Base-by-base conservation (phyloP, 2,113 vertebrate genomes). In the Psittacus erithacus region DNA sequence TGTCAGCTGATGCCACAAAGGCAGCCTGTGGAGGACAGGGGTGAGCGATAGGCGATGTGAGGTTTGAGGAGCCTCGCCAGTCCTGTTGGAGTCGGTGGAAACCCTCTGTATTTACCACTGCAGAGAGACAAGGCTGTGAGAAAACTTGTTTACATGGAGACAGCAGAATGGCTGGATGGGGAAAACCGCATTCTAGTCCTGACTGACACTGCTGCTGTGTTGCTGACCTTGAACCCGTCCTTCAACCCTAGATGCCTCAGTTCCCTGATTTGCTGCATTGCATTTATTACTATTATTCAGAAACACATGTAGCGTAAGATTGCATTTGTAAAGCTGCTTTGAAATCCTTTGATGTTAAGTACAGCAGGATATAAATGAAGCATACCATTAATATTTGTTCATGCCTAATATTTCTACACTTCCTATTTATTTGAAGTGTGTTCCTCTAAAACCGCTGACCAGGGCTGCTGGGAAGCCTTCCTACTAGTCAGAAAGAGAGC, bases 281-380 rank as follows among this genome's bases (percentile, higher is more conserved):
- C 35, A 50, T 67, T 80, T 75, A 19, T 80, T 86, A 27, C 50
- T 75, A 1, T 73, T 83, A 60, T 39, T 90, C 74, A 47, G 65
- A 88, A 88, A n/a, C 59, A 29, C 18, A 1, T 47, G 39, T 90
- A 57, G 43, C 1, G 2, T 49, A 62, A 63, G 57, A 85, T 57
- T 92, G 65, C 49, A 14, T 87, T 95, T 95, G 62, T 89, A 88
- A 94, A 96, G 96, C 88, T 94, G 63, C 89, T 96, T 81, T 92
- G 86, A 94, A 85, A 76, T 75, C 90, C 82, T 95, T 94, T 94
- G 81, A 91, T 88, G 94, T 90, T 68, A 49, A 90, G 63, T 95
- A 59, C 80, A 86, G 93, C 63, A 86, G 20, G 93, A 71, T 85
- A 50, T 82, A 90, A 81, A 74, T 81, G 87, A 75, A 93, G 83